Conservation (phyloP, 2,113 vertebrate genomes). For the Sardina pilchardus region DNA sequence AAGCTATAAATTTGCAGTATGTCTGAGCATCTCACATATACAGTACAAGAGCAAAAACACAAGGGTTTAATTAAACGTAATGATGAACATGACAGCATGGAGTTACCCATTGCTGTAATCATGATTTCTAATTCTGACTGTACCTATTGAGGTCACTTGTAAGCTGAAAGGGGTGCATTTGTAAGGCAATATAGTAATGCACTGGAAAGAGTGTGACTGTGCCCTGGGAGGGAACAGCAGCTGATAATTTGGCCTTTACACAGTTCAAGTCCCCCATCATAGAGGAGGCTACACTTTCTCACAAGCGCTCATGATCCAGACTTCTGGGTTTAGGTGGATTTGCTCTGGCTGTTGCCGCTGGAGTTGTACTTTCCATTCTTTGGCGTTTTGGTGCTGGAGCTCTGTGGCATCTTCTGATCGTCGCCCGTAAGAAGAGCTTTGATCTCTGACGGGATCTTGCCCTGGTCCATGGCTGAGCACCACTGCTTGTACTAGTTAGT, state of each 20-base stretch:
- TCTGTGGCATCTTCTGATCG: constrained; percentile 81
- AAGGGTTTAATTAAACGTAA: background rate
- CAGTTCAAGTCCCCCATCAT: constrained; percentile 1
- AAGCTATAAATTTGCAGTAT: background rate
- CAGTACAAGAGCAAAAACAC: background rate
- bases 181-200: background rate
- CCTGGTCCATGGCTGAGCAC: constrained; percentile 97
- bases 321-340: constrained; percentile 48
- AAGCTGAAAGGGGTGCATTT: background rate
- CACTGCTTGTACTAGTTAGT: constrained; percentile 94
- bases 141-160: background rate
- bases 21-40: background rate
- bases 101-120: background rate
- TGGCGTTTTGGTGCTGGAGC: constrained; percentile 69
- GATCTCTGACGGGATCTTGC: constrained; percentile 98
- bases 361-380: constrained; percentile 76
- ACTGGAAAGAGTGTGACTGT: background rate
- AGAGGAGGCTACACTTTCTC: background rate
- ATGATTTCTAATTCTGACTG: background rate
- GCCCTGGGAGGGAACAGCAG: background rate
- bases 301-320: background rate
- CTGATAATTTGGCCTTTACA: background rate
- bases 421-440: constrained; percentile 93
- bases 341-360: constrained; percentile 71
- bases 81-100: background rate